Conservation (phyloP, 2,797 vertebrate genomes). For the Chiroxiphia lanceolata region DNA sequence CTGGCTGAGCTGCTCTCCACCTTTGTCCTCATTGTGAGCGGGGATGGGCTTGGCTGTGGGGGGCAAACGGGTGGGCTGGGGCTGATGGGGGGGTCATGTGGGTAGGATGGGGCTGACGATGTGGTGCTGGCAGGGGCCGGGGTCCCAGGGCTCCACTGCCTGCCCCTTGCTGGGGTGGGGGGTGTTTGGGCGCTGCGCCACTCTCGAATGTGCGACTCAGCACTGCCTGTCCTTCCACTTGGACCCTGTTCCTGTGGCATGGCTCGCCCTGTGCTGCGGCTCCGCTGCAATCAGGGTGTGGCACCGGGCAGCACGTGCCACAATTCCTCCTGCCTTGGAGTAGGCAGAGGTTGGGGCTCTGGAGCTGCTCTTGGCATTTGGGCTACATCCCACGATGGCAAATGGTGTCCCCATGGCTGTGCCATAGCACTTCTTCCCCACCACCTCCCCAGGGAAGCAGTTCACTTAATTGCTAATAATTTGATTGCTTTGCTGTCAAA, state of each 20-base stretch:
- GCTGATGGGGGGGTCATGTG: no score
- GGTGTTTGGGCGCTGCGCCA: neutral
- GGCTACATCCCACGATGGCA: rapidly evolving
- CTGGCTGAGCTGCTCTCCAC: conserved; percentile 86
- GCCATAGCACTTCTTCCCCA: neutral
- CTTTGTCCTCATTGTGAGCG: conserved; percentile 84
- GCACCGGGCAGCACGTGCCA: neutral
- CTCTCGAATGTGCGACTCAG: neutral
- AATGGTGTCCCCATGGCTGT: rapidly evolving
- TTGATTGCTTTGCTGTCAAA: neutral
- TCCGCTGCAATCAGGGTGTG: neutral
- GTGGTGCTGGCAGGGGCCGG: rapidly evolving
- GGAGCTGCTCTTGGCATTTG: neutral
- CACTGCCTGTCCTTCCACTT: neutral
- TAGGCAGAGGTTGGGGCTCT: neutral
- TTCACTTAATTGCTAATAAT: neutral
- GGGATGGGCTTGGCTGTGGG: neutral
- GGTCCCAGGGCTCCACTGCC: neutral
- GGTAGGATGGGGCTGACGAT: rapidly evolving
- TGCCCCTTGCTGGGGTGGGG: rapidly evolving
- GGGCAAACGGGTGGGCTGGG: neutral
- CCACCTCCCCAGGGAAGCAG: neutral
- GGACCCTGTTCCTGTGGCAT: neutral
- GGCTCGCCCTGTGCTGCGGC: rapidly evolving
- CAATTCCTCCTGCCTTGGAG: rapidly evolving